Evolutionary conservation across 2,113 vertebrate genomes (phyloP).

Genomic region (Morone chrysops): DNA sequence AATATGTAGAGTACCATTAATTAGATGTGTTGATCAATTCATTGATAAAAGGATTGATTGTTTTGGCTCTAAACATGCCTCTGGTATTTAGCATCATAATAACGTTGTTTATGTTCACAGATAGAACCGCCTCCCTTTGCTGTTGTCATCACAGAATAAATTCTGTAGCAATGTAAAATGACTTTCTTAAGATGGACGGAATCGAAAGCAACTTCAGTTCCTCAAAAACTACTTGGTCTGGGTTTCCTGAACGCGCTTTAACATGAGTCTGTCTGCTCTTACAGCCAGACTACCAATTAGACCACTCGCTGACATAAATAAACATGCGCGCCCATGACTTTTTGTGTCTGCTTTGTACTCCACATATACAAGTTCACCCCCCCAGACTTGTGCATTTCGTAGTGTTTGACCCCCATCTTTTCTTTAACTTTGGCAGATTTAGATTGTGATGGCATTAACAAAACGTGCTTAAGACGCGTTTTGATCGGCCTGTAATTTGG

Average conservation of each 20-base stretch:
- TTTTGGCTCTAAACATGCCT: not conserved
- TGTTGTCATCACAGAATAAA: not conserved
- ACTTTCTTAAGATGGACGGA: not conserved
- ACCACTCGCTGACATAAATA: slow-evolving; percentile 22
- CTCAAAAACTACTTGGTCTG: not conserved
- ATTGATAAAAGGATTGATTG: not conserved
- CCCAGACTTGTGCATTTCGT: not conserved
- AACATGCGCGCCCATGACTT: not conserved
- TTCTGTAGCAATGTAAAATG: not conserved
- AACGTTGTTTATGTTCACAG: not conserved
- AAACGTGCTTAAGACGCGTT: not conserved
- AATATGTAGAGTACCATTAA: not conserved
- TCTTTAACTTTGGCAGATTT: not conserved
- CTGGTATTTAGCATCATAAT: not conserved
- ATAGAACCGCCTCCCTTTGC: not conserved
- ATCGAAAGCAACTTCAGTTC: not conserved
- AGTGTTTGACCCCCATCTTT: not conserved
- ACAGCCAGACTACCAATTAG: slow-evolving; percentile 9
- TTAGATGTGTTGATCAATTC: not conserved
- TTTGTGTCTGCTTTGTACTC: not conserved
- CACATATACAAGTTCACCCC: too few species aligned
- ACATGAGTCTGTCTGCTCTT: not conserved
- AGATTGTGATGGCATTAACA: not conserved
- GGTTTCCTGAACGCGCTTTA: not conserved
- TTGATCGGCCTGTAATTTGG: not conserved